Evolutionary conservation across 2,888 invertebrate genomes (phyloP).

Genomic region (Gymnoscelis rufifasciata): DNA sequence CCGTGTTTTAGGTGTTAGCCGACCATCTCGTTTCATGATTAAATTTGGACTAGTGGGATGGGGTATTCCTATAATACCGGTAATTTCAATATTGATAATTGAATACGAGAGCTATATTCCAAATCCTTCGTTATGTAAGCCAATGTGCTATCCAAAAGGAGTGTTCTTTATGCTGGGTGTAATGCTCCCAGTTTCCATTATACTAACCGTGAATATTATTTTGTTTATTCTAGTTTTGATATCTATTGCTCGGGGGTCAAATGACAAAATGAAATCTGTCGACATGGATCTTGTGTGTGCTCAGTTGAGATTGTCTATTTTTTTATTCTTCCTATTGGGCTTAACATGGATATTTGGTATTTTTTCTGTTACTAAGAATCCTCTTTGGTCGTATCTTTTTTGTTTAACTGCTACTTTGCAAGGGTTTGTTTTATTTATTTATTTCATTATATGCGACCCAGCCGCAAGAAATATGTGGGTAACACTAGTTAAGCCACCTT

Average conservation of each 20-base stretch:
- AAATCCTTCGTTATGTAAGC: conserved; percentile 32
- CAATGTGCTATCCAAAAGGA: conserved; percentile 78
- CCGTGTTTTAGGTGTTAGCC: conserved; percentile 78
- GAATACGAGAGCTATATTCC: conserved; percentile 70
- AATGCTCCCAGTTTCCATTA: conserved; percentile 72
- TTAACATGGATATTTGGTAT: conserved; percentile 82
- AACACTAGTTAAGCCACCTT: conserved; percentile 57
- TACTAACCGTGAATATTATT: conserved; percentile 72
- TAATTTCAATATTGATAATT: conserved; percentile 62
- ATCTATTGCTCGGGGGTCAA: conserved; percentile 71
- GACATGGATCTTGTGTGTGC: conserved; percentile 63
- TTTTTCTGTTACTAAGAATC: conserved; percentile 68
- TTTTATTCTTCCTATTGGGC: conserved; percentile 80
- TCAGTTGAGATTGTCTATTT: conserved; percentile 76
- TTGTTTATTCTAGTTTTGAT: conserved; percentile 77
- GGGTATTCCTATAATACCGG: conserved; percentile 80
- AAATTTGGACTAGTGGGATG: conserved; percentile 82
- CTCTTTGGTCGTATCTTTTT: conserved; percentile 80
- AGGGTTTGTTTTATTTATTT: conserved; percentile 81
- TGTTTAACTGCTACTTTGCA: conserved; percentile 81
- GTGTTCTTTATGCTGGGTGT: conserved; percentile 69
- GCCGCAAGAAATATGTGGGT: conserved; percentile 75
- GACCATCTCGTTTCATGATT: conserved; percentile 80
- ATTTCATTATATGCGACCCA: conserved; percentile 79
- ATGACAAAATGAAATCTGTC: conserved; percentile 65